These are phyloP conservation scores for Drosophila prolongata DNA, from an alignment of 2,888 invertebrate genomes.

Conservation along the genomic window DNA sequence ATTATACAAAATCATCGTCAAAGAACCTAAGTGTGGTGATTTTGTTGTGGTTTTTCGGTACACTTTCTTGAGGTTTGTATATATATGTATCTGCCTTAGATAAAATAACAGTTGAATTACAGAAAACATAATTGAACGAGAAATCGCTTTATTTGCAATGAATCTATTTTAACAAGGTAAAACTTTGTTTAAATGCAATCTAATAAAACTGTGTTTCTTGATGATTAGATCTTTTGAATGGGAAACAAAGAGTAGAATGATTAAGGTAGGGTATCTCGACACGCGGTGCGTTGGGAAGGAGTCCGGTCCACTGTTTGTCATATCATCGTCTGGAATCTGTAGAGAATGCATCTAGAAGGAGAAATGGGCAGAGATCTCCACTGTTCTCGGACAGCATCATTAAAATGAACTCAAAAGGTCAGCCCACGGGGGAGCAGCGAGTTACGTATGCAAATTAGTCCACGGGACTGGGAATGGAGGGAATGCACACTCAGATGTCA, in stretches of 20 bases:
- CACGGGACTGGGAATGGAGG: conserved; percentile 1
- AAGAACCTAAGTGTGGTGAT: conserved; percentile 17
- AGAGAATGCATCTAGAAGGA: conserved; percentile 45
- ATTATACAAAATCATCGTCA: conserved; percentile 66
- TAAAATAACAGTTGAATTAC: too few relatives aligned
- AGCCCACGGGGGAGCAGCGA: conserved; percentile 7
- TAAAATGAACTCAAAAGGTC: conserved; percentile 47
- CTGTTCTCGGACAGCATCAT: conserved; percentile 62
- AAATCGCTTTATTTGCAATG: too few relatives aligned
- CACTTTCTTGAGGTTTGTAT: conserved; percentile 11
- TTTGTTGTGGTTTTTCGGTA: conserved; percentile 48
- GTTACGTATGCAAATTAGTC: conserved; percentile 72
- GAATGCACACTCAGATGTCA: conserved; percentile 55
- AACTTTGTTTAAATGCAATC: too few relatives aligned
- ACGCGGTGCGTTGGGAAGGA: not conserved
- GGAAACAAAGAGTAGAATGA: not conserved
- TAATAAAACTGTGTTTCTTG: too few relatives aligned
- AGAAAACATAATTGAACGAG: too few relatives aligned
- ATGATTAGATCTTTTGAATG: not conserved
- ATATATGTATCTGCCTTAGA: too few relatives aligned
- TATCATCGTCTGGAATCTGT: conserved; percentile 65
- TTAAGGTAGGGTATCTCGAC: not conserved
- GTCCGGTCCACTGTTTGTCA: conserved; percentile 42
- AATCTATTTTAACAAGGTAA: too few relatives aligned
- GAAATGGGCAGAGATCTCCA: conserved; percentile 16